Percentiles rank a stretch among this genome's conserved stretches.
phyloP scores from a whole-genome alignment of 1,140 invertebrate genomes.

The Drosophila athabasca region DNA sequence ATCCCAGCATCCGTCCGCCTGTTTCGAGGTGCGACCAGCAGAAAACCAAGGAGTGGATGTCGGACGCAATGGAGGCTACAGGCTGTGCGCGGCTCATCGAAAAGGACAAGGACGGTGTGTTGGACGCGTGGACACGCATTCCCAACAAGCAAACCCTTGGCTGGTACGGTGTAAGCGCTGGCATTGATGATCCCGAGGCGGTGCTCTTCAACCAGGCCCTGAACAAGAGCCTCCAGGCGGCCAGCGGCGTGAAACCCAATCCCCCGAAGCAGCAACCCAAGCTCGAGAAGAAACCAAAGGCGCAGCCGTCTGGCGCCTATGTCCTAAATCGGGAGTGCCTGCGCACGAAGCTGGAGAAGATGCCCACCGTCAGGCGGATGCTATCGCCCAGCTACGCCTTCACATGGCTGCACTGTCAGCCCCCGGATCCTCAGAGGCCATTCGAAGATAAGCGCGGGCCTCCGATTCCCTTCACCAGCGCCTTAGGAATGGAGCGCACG shows the following conservation, averaged over 20 bases:
- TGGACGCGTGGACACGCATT: conserved; percentile 45
- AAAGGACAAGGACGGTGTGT: conserved; percentile 20
- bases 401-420: no score
- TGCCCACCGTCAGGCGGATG: no score
- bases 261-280: neutral
- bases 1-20: conserved; percentile 45
- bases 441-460: no score
- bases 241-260: neutral
- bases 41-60: conserved; percentile 9
- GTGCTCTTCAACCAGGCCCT: conserved; percentile 23
- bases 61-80: conserved; percentile 19
- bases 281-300: no score
- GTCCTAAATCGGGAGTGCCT: no score
- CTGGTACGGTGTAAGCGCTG: conserved; percentile 39
- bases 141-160: conserved; percentile 39
- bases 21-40: conserved; percentile 25
- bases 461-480: no score
- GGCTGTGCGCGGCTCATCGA: conserved; percentile 24
- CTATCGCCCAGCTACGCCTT: no score
- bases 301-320: no score
- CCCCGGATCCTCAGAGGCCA: no score
- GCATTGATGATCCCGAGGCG: neutral
- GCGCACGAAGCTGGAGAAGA: no score
- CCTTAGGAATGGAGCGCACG: neutral
- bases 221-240: conserved; percentile 28